A percentile compares a stretch with the other conserved stretches of the same genome.
phyloP scores from a whole-genome alignment of 1,140 invertebrate genomes.

The Chelonus insularis region DNA sequence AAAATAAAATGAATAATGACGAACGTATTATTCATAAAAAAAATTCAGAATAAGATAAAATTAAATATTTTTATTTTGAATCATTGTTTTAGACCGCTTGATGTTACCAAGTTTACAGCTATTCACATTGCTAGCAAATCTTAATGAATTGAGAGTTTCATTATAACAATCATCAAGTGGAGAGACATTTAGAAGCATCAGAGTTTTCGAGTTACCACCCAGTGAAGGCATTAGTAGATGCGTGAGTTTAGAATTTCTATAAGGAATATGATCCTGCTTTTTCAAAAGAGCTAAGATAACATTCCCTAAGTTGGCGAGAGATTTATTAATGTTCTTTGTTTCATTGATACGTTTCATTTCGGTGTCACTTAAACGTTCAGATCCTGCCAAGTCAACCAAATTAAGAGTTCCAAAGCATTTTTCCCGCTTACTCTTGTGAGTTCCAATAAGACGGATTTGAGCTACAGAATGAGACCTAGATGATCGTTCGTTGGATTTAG shows the following conservation, averaged over 20 bases:
- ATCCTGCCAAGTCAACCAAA: slow-evolving; percentile 92
- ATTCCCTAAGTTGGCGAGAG: slow-evolving; percentile 81
- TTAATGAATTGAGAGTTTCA: slow-evolving; percentile 84
- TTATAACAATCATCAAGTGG: slow-evolving; percentile 80
- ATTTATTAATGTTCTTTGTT: slow-evolving; percentile 89
- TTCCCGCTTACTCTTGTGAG: slow-evolving; percentile 65
- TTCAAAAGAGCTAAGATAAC: slow-evolving; percentile 83
- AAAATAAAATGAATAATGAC: too few relatives aligned
- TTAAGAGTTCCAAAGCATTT: slow-evolving; percentile 74
- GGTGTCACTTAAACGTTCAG: slow-evolving; percentile 83
- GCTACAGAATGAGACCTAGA: slow-evolving; percentile 86
- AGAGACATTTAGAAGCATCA: slow-evolving; percentile 88
- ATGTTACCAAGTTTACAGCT: slow-evolving; percentile 68
- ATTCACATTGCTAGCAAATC: slow-evolving; percentile 77
- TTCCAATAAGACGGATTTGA: slow-evolving; percentile 69
- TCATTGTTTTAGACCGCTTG: slow-evolving; percentile 52
- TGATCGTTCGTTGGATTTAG: slow-evolving; percentile 73
- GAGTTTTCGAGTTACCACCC: slow-evolving; percentile 89
- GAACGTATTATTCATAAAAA: too few relatives aligned
- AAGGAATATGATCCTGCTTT: slow-evolving; percentile 82
- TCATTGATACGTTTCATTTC: slow-evolving; percentile 75
- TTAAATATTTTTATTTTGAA: slow-evolving; percentile 20
- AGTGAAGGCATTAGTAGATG: slow-evolving; percentile 86
- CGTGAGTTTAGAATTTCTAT: slow-evolving; percentile 89
- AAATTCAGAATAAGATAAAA: too few relatives aligned